phyloP scores from a whole-genome alignment of 2,888 invertebrate genomes.

The Pristionchus arcanus region DNA sequence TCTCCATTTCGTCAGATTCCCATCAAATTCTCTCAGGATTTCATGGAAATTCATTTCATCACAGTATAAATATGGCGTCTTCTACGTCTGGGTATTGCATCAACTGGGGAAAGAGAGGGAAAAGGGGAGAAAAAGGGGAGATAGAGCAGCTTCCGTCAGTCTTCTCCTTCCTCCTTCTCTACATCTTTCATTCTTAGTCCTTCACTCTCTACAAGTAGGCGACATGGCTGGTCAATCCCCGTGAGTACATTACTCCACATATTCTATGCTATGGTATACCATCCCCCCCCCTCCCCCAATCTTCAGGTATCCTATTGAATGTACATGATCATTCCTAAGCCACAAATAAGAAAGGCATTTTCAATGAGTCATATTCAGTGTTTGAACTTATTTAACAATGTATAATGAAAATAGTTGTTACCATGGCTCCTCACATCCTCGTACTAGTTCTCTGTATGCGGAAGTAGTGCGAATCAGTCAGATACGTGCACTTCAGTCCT shows the following conservation, averaged over 20 bases:
- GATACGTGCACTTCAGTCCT: conserved; percentile 29
- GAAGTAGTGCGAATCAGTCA: conserved; percentile 23
- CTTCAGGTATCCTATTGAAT: too few species aligned
- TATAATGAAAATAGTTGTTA: neutral
- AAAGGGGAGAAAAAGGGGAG: conserved; percentile 29
- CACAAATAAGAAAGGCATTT: neutral
- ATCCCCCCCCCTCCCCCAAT: neutral
- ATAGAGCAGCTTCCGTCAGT: conserved; percentile 49
- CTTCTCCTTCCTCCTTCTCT: conserved; percentile 39
- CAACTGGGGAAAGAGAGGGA: conserved; percentile 38
- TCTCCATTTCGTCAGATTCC: conserved; percentile 19
- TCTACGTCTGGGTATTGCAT: conserved; percentile 19
- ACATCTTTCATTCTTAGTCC: conserved; percentile 16
- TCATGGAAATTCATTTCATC: conserved; percentile 26
- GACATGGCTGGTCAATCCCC: conserved; percentile 29
- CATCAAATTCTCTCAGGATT: neutral
- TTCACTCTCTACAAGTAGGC: conserved; percentile 12
- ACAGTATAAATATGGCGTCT: conserved; percentile 46
- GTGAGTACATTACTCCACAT: neutral
- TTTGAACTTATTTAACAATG: too few species aligned
- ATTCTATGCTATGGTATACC: neutral
- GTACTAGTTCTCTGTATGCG: neutral
- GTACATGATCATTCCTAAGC: neutral
- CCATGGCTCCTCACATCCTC: neutral
- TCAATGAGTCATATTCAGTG: too few species aligned